phyloP scores from a whole-genome alignment of 2,888 invertebrate species.

The Chaetoderma sp. region DNA sequence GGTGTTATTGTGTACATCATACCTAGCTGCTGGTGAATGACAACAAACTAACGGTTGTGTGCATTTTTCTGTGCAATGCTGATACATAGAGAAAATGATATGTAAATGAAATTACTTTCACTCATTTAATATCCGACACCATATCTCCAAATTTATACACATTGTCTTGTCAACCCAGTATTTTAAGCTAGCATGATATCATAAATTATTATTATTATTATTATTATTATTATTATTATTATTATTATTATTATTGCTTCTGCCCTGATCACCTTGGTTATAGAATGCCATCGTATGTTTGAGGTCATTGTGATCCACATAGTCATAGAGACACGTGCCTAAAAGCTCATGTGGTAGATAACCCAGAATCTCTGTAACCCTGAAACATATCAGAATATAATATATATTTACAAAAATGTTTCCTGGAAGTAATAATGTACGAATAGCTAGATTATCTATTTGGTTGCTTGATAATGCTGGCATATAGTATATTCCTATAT shows the following conservation, averaged over 20 bases:
- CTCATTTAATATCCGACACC: not conserved
- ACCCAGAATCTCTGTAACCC: constrained; percentile 88
- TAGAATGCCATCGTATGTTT: constrained; percentile 84
- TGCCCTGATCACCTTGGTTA: constrained; percentile 76
- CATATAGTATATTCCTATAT: no score
- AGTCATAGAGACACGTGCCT: constrained; percentile 93
- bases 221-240: not conserved
- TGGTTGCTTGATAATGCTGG: no score
- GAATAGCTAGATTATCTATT: no score
- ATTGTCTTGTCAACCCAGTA: not conserved
- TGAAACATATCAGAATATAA: constrained; percentile 67
- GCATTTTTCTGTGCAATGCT: no score
- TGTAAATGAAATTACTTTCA: not conserved
- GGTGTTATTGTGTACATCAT: no score
- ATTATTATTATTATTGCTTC: not conserved
- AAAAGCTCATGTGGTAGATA: constrained; percentile 93
- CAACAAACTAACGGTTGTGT: no score
- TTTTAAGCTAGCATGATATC: not conserved
- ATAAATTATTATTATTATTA: not conserved
- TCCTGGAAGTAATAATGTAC: no score
- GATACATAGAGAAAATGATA: no score
- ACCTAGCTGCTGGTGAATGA: no score
- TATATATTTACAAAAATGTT: not conserved
- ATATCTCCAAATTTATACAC: not conserved
- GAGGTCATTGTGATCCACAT: constrained; percentile 86